phyloP scores from a whole-genome alignment of 2,113 vertebrate genomes.

The Xiphorhynchus elegans region DNA sequence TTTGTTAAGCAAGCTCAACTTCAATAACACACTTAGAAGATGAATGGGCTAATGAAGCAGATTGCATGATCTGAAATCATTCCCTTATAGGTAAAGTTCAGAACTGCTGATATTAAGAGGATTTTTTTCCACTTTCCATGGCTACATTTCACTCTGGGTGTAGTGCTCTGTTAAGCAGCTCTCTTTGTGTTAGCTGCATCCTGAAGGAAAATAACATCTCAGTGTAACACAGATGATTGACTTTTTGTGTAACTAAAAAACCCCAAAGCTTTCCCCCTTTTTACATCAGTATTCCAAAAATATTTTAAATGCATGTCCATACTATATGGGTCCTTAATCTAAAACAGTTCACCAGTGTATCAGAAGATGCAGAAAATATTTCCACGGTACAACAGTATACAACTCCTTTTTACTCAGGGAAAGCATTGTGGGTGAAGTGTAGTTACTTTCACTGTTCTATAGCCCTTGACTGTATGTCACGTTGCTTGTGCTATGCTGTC shows the following conservation, averaged over 20 bases:
- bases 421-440: background rate
- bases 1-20: constrained; percentile 36
- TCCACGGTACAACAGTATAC: background rate
- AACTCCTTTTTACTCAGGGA: background rate
- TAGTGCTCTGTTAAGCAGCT: background rate
- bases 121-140: background rate
- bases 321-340: background rate
- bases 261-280: background rate
- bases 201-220: background rate
- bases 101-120: background rate
- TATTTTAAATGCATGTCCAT: background rate
- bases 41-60: constrained; percentile 28
- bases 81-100: background rate
- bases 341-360: background rate
- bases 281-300: background rate
- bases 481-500: background rate
- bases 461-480: background rate
- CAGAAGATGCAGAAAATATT: background rate
- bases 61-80: background rate
- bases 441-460: background rate
- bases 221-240: background rate
- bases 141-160: background rate
- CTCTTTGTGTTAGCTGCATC: background rate
- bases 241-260: background rate
- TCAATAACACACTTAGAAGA: background rate